Percentiles rank a stretch among this genome's conserved stretches.
These are phyloP conservation scores for Ornithoptera priamus DNA, from an alignment of 2,888 invertebrate genomes.

Conservation along the genomic window DNA sequence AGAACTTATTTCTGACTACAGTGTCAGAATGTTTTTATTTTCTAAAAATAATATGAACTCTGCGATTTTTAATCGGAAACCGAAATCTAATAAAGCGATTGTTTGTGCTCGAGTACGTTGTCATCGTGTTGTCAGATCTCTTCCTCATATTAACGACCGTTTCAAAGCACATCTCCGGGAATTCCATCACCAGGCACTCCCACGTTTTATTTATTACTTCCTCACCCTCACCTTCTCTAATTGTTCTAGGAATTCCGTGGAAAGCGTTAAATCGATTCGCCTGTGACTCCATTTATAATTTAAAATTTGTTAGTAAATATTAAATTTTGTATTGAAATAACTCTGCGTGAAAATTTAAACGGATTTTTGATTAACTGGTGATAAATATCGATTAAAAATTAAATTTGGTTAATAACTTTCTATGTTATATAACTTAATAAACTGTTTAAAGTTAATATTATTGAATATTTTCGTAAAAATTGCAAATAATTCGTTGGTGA, in stretches of 20 bases:
- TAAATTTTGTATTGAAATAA: slow-evolving; percentile 16
- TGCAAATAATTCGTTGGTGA: background rate
- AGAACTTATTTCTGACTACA: too few relatives aligned
- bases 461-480: background rate
- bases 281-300: slow-evolving; percentile 15
- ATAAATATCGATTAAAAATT: background rate
- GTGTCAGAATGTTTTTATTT: too few relatives aligned
- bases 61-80: background rate
- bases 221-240: slow-evolving; percentile 49
- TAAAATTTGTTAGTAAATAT: slow-evolving; percentile 4
- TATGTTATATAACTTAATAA: slow-evolving; percentile 1
- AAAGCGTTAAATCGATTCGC: slow-evolving; percentile 27
- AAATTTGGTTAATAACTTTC: slow-evolving; percentile 6
- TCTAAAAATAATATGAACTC: background rate
- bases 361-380: background rate
- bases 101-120: slow-evolving; percentile 41
- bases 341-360: slow-evolving; percentile 1
- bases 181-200: slow-evolving; percentile 58
- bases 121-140: slow-evolving; percentile 58
- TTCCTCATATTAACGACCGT: slow-evolving; percentile 45
- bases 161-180: slow-evolving; percentile 68
- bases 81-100: slow-evolving; percentile 30
- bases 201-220: slow-evolving; percentile 71
- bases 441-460: background rate
- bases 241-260: slow-evolving; percentile 53